Evolutionary conservation across 1,140 invertebrate species (phyloP), one percentile per base, ranked within the genome.

Genomic region (Spodoptera litura): DNA sequence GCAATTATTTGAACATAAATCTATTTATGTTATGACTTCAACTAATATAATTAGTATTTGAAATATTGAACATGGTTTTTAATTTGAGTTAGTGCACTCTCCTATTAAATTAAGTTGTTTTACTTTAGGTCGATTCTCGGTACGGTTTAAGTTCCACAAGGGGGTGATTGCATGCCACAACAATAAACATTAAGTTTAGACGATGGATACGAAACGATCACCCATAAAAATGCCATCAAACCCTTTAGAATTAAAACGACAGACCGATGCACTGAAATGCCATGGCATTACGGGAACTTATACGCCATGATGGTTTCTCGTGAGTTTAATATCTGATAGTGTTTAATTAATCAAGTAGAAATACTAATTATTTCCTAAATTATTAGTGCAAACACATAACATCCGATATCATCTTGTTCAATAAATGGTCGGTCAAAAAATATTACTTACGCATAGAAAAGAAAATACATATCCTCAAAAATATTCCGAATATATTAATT

Each of bases 101-200:
- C 15, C n/a, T 15, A 44, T 20, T 49, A 64, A 64, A 13, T 64
- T 20, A 49, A 64, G 61, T 64, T 3, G n/a, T 49, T 64, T 49
- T 64, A 20, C 25, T 61, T 61, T 62, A 9, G 10, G 55, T 56
- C 55, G 15, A 20, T 56, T 10, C 15, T 56, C n/a, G 38, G 56
- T 73, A 62, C 20, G 44, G 49, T 44, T 61, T 51, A 9, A n/a
- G 56, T 73, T 73, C 20, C 15, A 44, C 35, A 11, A 62, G 58
- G 56, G 72, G 56, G 64, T 56, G 72, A 44, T 80, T 66, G 76
- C 78, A 80, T 78, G 76, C 51, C 53, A 74, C 58, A 71, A 72
- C 51, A 80, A 83, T 80, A 78, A 83, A 80, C 78, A 75, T 75
- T 74, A 74, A 75, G 56, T 71, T 76, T 66, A 38, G 62, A 76